Percentiles rank a stretch among this genome's conserved stretches.
These are phyloP conservation scores for Falco naumanni DNA, from an alignment of 2,797 vertebrate species.

Conservation along the genomic window DNA sequence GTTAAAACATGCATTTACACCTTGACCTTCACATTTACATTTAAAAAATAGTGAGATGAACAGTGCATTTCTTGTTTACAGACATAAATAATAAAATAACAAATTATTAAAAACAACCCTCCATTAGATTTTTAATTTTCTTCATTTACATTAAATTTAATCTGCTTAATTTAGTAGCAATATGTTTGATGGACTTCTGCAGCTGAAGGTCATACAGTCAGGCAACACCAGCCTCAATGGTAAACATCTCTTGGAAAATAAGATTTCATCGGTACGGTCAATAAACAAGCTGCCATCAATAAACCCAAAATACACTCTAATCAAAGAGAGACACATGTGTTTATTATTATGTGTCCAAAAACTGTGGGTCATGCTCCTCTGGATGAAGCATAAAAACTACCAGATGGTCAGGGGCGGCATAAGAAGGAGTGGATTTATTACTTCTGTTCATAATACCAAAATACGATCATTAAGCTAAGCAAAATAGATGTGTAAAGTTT, in stretches of 20 bases:
- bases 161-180: neutral
- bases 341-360: conserved; percentile 25
- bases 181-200: neutral
- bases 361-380: neutral
- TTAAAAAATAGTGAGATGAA: neutral
- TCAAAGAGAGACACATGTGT: neutral
- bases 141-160: neutral
- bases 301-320: neutral
- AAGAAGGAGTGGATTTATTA: neutral
- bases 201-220: neutral
- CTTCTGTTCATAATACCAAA: neutral
- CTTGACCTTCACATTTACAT: neutral
- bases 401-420: neutral
- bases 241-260: conserved; percentile 15
- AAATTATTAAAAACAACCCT: neutral
- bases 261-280: neutral
- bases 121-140: neutral
- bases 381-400: neutral
- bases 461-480: neutral
- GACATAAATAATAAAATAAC: neutral
- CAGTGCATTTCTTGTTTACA: neutral
- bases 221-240: neutral
- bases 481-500: neutral
- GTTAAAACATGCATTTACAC: neutral
- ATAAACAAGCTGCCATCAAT: neutral